A percentile compares a stretch with the other conserved stretches of the same genome.
phyloP scores from a whole-genome alignment of 2,888 invertebrate genomes.

The Mesopsocus fuscifrons region DNA sequence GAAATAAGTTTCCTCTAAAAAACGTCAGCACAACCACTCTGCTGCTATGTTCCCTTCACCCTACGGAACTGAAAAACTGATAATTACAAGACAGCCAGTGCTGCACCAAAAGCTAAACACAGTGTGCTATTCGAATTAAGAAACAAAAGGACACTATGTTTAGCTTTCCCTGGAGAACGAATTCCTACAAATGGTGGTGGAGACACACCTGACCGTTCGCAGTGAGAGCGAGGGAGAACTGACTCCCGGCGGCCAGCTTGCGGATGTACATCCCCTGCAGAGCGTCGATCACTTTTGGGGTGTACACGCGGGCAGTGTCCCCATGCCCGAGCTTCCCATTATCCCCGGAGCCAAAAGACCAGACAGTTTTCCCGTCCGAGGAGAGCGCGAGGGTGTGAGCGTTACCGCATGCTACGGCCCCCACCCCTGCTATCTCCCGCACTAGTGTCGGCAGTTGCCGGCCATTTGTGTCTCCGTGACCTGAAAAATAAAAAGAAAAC shows the following conservation, averaged over 20 bases:
- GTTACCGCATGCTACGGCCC: constrained; percentile 34
- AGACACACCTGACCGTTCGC: constrained; percentile 26
- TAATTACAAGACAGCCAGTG: no score
- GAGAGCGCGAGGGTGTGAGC: constrained; percentile 34
- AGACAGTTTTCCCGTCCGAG: constrained; percentile 32
- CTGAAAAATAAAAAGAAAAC: constrained; percentile 20
- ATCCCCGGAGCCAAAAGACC: constrained; percentile 37
- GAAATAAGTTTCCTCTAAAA: no score
- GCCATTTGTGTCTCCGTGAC: constrained; percentile 38
- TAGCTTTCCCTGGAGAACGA: no score
- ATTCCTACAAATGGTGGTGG: no score
- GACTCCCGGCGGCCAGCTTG: constrained; percentile 34
- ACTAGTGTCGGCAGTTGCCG: constrained; percentile 37
- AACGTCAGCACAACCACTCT: no score
- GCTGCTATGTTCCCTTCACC: no score
- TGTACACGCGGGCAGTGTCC: constrained; percentile 29
- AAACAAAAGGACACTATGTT: no score
- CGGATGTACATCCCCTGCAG: constrained; percentile 33
- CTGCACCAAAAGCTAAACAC: no score
- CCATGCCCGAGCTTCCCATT: constrained; percentile 33
- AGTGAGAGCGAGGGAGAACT: constrained; percentile 33
- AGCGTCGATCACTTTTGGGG: constrained; percentile 37
- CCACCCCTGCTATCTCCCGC: constrained; percentile 33
- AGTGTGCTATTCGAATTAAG: no score
- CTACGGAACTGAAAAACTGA: no score